These are phyloP conservation scores for Hydropsyche betteni DNA, from an alignment of 2,888 invertebrate genomes.

Conservation along the genomic window DNA sequence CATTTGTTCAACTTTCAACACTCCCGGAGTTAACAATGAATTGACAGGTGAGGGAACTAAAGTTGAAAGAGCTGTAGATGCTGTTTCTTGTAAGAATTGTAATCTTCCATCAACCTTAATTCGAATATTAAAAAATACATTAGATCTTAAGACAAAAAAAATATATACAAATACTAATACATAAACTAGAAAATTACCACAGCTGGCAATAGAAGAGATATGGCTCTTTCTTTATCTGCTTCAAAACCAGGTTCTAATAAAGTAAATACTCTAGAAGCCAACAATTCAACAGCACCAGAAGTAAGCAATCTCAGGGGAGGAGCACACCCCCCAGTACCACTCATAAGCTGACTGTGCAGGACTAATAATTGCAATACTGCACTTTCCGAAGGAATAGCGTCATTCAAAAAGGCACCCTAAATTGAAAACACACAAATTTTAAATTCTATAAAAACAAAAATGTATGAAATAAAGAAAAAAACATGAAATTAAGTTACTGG, in stretches of 20 bases:
- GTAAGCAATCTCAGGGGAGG: constrained; percentile 62
- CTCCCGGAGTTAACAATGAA: constrained; percentile 52
- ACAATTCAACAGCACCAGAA: constrained; percentile 61
- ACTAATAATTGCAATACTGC: constrained; percentile 79
- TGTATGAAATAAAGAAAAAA: not conserved
- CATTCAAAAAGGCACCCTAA: constrained; percentile 74
- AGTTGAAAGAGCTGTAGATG: constrained; percentile 59
- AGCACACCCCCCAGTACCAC: constrained; percentile 50
- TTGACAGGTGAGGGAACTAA: constrained; percentile 55
- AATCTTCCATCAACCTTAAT: constrained; percentile 62
- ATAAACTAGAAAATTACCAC: constrained; percentile 60
- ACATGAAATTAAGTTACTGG: constrained; percentile 33
- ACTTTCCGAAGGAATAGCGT: constrained; percentile 85
- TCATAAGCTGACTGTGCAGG: constrained; percentile 63
- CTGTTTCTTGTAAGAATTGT: constrained; percentile 62
- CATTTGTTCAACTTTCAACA: constrained; percentile 59
- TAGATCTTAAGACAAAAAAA: not conserved
- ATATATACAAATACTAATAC: not conserved
- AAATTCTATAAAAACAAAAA: not conserved
- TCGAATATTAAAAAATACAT: not conserved
- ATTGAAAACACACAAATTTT: not conserved
- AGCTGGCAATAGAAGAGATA: constrained; percentile 78
- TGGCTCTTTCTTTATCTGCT: constrained; percentile 70
- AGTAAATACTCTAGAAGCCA: constrained; percentile 58
- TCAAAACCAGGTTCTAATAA: constrained; percentile 68